phyloP scores from a whole-genome alignment of 2,113 vertebrate genomes.

The Apodemus speciosus region DNA sequence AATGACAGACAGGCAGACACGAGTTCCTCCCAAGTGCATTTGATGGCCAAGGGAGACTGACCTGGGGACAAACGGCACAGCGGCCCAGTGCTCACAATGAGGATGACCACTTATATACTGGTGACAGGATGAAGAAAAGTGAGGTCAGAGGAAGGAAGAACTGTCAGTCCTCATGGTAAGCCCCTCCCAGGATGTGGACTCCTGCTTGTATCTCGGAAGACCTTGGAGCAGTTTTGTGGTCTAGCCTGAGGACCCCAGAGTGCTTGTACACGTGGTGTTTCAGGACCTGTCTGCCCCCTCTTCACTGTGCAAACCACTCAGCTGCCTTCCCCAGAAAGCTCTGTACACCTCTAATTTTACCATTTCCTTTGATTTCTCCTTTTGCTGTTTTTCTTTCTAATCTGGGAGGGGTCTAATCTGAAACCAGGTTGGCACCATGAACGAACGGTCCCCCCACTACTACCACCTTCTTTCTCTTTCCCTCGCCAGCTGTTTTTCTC shows the following conservation, averaged over 20 bases:
- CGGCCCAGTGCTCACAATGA: background rate
- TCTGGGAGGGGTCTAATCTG: background rate
- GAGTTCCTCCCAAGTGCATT: background rate
- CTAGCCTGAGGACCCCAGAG: background rate
- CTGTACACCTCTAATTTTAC: background rate
- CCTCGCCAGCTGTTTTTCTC: background rate
- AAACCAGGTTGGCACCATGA: background rate
- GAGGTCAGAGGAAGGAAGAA: background rate
- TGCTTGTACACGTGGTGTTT: background rate
- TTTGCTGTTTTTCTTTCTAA: background rate
- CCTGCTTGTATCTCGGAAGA: background rate
- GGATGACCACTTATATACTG: background rate
- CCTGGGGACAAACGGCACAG: background rate
- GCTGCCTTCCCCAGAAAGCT: background rate
- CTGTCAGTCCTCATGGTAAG: background rate
- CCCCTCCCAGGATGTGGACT: background rate
- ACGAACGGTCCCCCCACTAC: background rate
- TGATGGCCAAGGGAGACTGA: background rate
- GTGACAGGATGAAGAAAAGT: background rate
- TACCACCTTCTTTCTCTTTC: background rate
- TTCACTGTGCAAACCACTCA: background rate
- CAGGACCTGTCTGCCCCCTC: background rate
- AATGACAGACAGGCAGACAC: background rate
- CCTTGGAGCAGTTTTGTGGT: rapidly evolving
- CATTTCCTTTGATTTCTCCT: conserved; percentile 5